Base-by-base conservation (phyloP, 2,113 vertebrate genomes). In the Microcebus lehilahytsara region DNA sequence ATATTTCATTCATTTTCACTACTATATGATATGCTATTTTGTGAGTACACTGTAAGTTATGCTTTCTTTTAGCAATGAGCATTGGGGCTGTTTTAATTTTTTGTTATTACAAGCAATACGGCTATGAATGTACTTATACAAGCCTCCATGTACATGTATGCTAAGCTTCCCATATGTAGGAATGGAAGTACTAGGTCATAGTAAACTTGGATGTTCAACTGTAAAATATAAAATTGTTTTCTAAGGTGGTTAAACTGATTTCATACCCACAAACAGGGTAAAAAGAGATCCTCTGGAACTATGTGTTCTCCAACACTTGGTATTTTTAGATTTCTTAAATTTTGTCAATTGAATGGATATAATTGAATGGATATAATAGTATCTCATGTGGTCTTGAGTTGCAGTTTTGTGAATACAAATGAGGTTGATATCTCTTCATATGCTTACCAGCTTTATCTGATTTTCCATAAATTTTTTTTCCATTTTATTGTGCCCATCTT, bases 291-390 rank as follows among this genome's bases (percentile, higher is more conserved):
- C 19, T 46, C 66, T 88, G 42, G 30, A 66, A 42, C 56, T 34
- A n/a, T 3, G 7, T 23, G 67, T 46, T 85, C 37, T 49, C n/a
- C 74, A 79, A 64, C 2, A 34, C 23, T 62, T 89, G 49, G 12
- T 60, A 64, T 64, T 79, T 93, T 94, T 40, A 80, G 32, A 91
- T 85, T 60, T 95, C 95, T 96, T 89, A 92, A 77, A 72, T 81
- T 71, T 62, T 83, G 67, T 25, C 81, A 71, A 1, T 12, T 13
- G 42, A 86, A 16, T 87, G n/a, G 34, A 83, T n/a, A 20, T 23
- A 49, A 37, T 14, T 46, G 42, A 46, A 46, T 46, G 7, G 42
- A 46, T 46, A 46, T 46, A 46, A 49, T 40, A 51, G 27, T 51
- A 83, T 67, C 66, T 89, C 34, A 13, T 6, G 32, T 58, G 53